Base-by-base conservation (phyloP, 2,888 invertebrate genomes). In the Tachystola acroxantha region DNA sequence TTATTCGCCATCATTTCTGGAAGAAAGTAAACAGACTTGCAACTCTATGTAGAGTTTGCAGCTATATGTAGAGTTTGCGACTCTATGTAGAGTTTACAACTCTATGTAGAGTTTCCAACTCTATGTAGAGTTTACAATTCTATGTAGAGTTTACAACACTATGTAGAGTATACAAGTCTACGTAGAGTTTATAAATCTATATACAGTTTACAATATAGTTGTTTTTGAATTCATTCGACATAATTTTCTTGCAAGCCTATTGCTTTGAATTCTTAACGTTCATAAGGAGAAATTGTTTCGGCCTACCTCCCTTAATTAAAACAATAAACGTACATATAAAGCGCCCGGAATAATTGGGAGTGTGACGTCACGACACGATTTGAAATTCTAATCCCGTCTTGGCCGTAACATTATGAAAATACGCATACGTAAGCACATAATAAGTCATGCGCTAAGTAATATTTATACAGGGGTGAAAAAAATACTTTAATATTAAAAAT, bases 361-460 rank as follows among this genome's bases (percentile, higher is more conserved):
- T 31, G 42, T 46, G 44, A 49, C 49, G 42, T 47, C 43, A 48
- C 44, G 37, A 48, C 36, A 39, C 39, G 40, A 57, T 62, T 61
- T 49, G 48, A 48, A 59, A 55, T 53, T 57, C 50, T 52, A 56
- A 59, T 54, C 36, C 42, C n/a, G 33, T 31, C 31, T 32, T 31
- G 34, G 31, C 39, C 32, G 43, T 46, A 48, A 48, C 53, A 46
- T 56, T 59, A 50, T 35, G 45, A 40, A 37, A 45, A 44, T 42
- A 30, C 10, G 19, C 22, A 9, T 9, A 14, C 20, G 27, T 20
- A 27, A 27, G 19, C 14, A 32, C n/a, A n/a, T n/a, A n/a, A 12
- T 29, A 24, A 9, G 20, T 9, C 6, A 1, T 6, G 20, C 20
- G 20, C 3, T 20, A 9, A 6, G 20, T 20, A 20, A 2, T 5